phyloP scores from a whole-genome alignment of 1,140 invertebrate genomes.

The Drosophila tani region DNA sequence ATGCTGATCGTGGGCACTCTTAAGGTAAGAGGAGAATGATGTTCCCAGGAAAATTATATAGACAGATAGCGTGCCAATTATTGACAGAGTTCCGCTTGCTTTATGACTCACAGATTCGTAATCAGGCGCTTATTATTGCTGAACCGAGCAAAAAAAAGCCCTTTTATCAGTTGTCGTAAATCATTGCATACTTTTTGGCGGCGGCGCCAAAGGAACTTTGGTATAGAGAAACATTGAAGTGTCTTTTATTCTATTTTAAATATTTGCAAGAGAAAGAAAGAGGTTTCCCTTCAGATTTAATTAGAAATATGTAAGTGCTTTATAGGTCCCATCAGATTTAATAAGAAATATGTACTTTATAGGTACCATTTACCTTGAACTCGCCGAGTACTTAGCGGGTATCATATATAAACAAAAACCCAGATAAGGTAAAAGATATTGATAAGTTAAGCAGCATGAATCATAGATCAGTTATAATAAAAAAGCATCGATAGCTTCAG shows the following conservation, averaged over 20 bases:
- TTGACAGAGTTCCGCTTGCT: background rate
- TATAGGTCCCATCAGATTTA: background rate
- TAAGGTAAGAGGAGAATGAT: constrained; percentile 37
- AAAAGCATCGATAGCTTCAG: background rate
- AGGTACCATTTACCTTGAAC: background rate
- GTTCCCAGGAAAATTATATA: background rate
- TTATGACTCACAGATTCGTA: constrained; percentile 4
- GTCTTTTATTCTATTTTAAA: too few relatives aligned
- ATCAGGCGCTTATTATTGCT: background rate
- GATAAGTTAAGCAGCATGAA: background rate
- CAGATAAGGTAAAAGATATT: background rate
- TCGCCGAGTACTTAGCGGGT: background rate
- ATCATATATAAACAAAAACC: background rate
- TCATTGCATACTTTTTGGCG: background rate
- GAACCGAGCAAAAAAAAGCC: background rate
- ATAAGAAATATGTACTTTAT: background rate
- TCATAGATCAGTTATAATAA: background rate
- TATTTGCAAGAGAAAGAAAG: background rate
- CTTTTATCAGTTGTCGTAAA: background rate
- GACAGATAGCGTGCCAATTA: background rate
- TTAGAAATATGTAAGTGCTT: background rate
- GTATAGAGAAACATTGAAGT: too few relatives aligned
- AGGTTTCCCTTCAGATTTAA: background rate
- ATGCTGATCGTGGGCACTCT: constrained; percentile 58
- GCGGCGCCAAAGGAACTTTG: background rate